phyloP scores from a whole-genome alignment of 2,797 vertebrate species.

The Momotus momota region DNA sequence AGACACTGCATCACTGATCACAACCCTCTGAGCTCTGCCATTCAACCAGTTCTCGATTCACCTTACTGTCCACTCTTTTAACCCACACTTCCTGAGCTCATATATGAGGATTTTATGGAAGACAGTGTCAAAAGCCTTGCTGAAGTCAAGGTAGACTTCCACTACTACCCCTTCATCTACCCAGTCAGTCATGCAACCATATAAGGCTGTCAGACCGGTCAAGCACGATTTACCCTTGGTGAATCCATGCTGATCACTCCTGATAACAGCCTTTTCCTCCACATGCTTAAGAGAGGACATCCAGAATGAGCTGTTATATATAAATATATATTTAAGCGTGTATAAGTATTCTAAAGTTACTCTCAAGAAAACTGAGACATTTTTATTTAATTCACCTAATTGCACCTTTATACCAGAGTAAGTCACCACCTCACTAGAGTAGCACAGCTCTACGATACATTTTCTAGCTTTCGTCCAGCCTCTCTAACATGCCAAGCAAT shows the following conservation, averaged over 20 bases:
- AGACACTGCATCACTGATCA: neutral
- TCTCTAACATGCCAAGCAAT: constrained; percentile 42
- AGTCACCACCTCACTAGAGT: neutral
- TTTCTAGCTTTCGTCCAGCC: constrained; percentile 32
- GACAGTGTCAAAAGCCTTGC: neutral
- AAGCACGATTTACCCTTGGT: neutral
- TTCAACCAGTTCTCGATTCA: neutral
- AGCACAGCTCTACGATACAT: neutral
- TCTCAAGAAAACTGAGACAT: neutral
- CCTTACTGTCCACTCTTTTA: neutral
- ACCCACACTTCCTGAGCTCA: neutral
- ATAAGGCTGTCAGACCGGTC: neutral
- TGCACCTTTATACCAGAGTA: neutral
- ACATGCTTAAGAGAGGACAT: neutral
- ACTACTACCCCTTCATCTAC: neutral
- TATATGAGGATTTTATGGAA: neutral
- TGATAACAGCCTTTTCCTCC: neutral
- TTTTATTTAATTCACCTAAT: neutral
- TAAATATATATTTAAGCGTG: neutral
- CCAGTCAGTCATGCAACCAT: neutral
- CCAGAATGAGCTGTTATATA: neutral
- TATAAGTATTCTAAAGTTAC: neutral
- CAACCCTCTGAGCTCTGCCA: neutral
- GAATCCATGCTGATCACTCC: neutral
- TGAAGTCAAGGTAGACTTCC: neutral